phyloP scores from a whole-genome alignment of 2,113 vertebrate species.

The Smithornis capensis region DNA sequence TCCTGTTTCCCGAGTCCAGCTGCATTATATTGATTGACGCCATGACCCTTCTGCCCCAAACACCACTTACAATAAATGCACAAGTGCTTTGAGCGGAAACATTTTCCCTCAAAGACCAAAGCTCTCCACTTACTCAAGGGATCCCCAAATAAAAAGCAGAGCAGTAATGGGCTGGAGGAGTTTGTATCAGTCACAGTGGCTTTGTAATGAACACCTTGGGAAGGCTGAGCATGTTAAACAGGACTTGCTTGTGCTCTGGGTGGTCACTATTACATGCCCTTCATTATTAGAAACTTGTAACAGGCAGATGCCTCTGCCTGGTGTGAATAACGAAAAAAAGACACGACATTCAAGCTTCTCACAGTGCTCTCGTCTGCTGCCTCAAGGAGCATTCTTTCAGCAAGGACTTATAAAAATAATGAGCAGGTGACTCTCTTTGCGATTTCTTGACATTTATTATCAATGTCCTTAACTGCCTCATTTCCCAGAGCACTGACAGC shows the following conservation, averaged over 20 bases:
- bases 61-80: not conserved
- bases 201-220: not conserved
- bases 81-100: not conserved
- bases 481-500: not conserved
- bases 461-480: not conserved
- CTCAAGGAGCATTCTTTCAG: conserved; percentile 9
- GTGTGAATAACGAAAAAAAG: not conserved
- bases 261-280: conserved; percentile 4
- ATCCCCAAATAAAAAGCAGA: not conserved
- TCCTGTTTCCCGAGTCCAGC: not conserved
- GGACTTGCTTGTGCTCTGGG: not conserved
- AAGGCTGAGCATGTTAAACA: not conserved
- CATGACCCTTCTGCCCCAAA: not conserved
- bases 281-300: not conserved
- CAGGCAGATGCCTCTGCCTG: not conserved
- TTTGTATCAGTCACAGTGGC: not conserved
- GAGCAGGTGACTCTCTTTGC: conserved; percentile 14
- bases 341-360: conserved; percentile 7
- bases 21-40: not conserved
- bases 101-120: not conserved
- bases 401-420: conserved; percentile 41
- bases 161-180: not conserved
- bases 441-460: conserved; percentile 44
- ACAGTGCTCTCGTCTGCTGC: not conserved
- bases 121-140: not conserved